Evolutionary conservation across 2,888 invertebrate species (phyloP), one percentile per base, ranked within the genome.

Genomic region (Tortricodes alternella): DNA sequence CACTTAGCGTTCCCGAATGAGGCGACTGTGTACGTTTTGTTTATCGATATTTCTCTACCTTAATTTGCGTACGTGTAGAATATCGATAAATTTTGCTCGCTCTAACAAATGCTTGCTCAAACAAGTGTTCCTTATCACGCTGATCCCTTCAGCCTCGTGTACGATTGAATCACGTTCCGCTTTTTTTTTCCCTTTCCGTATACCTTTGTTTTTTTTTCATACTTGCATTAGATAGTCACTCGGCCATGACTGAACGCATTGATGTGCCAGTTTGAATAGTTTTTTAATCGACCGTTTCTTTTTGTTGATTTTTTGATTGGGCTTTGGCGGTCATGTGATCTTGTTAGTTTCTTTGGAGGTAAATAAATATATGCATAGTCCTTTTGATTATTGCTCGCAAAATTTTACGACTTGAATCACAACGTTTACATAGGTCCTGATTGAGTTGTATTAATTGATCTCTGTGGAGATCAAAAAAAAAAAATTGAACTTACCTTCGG

Each of bases 81-180:
- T n/a, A n/a, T n/a, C n/a, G n/a, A n/a, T n/a, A 29, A 29, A 29
- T 11, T 1, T 29, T 29, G 11, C 29, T 29, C 29, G 11, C 29
- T 29, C 29, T 1, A 29, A 11, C 9, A 29, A 29, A 29, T 11
- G 11, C 11, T 11, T n/a, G 29, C 11, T 11, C 62, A 46, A 46
- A 60, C 67, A 67, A 64, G 71, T 74, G 79, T 76, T 76, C 66
- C 71, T 74, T 76, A 79, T 74, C 75, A 61, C 56, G 67, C 69
- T 61, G 67, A 67, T 71, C 68, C 75, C 72, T 77, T 64, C 62
- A 74, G 73, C 71, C 69, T 75, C 76, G 70, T 71, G 66, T 67
- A 59, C 59, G 68, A 75, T 76, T 76, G 71, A 75, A 73, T 74
- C 78, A 81, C 80, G 76, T 81, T 80, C 67, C 61, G n/a, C 53